Conservation (phyloP, 2,113 vertebrate genomes). For the Carassius carassius region DNA sequence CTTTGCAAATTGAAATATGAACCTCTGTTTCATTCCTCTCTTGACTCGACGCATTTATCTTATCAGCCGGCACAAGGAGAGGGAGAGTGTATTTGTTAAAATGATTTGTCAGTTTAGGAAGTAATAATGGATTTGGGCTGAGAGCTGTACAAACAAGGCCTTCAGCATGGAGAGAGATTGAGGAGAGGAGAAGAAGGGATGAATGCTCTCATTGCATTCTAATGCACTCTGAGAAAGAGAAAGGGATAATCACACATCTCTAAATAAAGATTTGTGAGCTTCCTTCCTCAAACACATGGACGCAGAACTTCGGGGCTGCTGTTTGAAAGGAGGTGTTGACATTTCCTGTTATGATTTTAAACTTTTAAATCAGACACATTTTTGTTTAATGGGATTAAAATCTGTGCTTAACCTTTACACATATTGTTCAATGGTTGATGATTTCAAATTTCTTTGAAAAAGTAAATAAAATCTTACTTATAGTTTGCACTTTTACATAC, state of each 20-base stretch:
- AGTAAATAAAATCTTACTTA: no score
- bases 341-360: neutral
- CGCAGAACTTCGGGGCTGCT: neutral
- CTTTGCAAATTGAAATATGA: conserved; percentile 61
- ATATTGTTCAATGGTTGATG: no score
- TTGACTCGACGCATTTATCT: conserved; percentile 56
- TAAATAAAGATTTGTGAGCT: conserved; percentile 50
- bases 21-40: conserved; percentile 37
- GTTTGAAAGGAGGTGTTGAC: conserved; percentile 1
- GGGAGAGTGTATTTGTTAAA: conserved; percentile 76
- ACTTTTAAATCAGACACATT: conserved; percentile 5
- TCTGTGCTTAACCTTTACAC: neutral
- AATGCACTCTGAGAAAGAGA: conserved; percentile 32
- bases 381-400: neutral
- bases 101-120: conserved; percentile 78
- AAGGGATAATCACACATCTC: conserved; percentile 34
- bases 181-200: conserved; percentile 28
- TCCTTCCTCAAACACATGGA: conserved; percentile 30
- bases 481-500: neutral
- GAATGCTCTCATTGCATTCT: conserved; percentile 47
- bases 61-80: conserved; percentile 56
- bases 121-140: conserved; percentile 78
- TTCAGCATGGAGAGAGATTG: conserved; percentile 40
- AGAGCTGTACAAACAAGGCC: conserved; percentile 77
- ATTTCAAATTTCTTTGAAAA: neutral